phyloP scores from a whole-genome alignment of 2,888 invertebrate genomes.

The Heterodera filipjevi region DNA sequence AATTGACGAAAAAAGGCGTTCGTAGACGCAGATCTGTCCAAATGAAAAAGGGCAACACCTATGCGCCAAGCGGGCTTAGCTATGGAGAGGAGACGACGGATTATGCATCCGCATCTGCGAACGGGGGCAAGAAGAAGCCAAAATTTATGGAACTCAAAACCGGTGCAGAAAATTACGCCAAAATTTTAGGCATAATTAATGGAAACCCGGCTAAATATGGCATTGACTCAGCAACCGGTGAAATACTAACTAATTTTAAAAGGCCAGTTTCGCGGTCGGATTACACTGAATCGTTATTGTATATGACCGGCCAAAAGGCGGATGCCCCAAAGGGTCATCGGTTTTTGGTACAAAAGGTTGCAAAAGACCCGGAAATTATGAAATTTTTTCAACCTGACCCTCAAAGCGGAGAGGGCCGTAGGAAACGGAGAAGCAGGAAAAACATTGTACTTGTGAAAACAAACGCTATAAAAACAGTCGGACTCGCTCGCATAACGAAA shows the following conservation, averaged over 20 bases:
- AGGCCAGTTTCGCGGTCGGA: background rate
- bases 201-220: background rate
- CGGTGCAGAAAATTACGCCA: no score
- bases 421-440: background rate
- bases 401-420: background rate
- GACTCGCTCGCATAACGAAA: background rate
- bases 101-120: no score
- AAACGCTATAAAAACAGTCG: conserved; percentile 1
- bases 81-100: no score
- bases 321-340: background rate
- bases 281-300: background rate
- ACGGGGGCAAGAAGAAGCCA: no score
- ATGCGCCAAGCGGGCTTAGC: no score
- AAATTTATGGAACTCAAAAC: no score
- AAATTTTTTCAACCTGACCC: background rate
- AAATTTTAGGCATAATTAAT: no score
- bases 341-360: background rate
- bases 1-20: background rate
- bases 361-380: background rate
- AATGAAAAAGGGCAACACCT: background rate
- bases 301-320: background rate
- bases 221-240: background rate
- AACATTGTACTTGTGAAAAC: background rate
- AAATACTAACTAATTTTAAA: background rate
- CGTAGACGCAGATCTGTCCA: background rate